Evolutionary conservation across 2,113 vertebrate species (phyloP).

Genomic region (Brachyhypopomus occidentalis): DNA sequence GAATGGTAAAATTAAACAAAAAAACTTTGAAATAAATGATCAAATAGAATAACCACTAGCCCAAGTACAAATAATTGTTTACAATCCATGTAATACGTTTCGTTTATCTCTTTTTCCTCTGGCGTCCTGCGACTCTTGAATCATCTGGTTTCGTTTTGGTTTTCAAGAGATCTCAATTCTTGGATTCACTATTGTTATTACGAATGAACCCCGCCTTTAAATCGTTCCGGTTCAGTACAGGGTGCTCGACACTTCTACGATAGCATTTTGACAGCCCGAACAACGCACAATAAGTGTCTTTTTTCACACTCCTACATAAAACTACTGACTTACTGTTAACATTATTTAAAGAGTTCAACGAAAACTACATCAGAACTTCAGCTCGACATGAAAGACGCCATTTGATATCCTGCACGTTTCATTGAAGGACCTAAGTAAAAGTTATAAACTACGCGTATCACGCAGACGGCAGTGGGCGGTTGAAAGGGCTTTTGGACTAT

Average conservation of each 20-base stretch:
- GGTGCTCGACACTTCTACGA: too few species aligned
- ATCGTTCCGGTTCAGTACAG: slow-evolving; percentile 3
- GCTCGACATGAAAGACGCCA: not conserved
- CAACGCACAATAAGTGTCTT: not conserved
- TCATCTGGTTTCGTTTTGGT: not conserved
- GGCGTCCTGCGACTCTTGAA: too few species aligned
- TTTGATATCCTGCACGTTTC: not conserved
- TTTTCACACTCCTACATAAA: too few species aligned
- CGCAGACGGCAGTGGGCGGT: not conserved
- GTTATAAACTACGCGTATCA: not conserved
- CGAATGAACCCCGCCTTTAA: slow-evolving; percentile 24
- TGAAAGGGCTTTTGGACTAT: not conserved
- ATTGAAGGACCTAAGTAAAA: not conserved
- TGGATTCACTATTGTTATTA: not conserved
- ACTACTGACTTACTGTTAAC: too few species aligned
- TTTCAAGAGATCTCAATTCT: not conserved
- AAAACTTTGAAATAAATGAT: too few species aligned
- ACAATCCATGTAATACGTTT: too few species aligned
- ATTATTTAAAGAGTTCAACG: too few species aligned
- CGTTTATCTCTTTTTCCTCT: too few species aligned
- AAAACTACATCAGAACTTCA: not conserved
- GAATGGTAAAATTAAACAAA: too few species aligned
- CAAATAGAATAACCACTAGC: too few species aligned
- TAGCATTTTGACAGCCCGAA: not conserved
- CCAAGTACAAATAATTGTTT: too few species aligned